A percentile compares a stretch with the other conserved stretches of the same genome.
phyloP scores from a whole-genome alignment of 1,140 invertebrate genomes.

The Lepidurus couesii region DNA sequence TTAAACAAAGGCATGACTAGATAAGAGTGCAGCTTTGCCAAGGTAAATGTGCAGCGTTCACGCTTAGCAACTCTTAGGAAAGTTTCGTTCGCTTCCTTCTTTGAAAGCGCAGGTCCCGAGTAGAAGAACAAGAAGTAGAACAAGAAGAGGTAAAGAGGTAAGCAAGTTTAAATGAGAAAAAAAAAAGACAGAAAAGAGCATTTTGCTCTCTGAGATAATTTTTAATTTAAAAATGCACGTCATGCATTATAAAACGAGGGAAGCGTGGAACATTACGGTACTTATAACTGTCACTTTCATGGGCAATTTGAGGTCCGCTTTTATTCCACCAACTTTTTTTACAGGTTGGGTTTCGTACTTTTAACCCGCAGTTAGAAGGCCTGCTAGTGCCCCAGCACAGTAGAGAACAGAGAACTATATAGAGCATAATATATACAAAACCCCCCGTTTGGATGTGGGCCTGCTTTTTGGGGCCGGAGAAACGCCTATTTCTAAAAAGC shows the following conservation, averaged over 20 bases:
- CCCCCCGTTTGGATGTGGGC: not conserved
- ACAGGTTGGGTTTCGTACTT: constrained; percentile 3
- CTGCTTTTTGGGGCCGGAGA: too few relatives aligned
- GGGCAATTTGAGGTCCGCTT: constrained; percentile 8
- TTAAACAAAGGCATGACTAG: not conserved
- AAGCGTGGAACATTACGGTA: constrained; percentile 5
- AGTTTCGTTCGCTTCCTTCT: not conserved
- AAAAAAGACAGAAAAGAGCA: not conserved
- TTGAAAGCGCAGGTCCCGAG: too few relatives aligned
- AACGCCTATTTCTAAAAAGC: too few relatives aligned
- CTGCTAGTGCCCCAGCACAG: not conserved
- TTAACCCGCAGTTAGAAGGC: not conserved
- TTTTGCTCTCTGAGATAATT: not conserved
- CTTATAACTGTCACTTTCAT: constrained; percentile 8
- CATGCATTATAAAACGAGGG: not conserved
- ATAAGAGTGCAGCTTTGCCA: not conserved
- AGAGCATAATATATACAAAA: not conserved
- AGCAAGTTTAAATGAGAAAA: not conserved
- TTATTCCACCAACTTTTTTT: not conserved
- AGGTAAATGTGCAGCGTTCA: not conserved
- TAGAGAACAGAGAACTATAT: not conserved
- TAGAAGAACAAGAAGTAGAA: too few relatives aligned
- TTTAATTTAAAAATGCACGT: not conserved
- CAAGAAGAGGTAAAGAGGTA: not conserved
- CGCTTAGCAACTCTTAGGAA: not conserved